Conservation (phyloP, 2,113 vertebrate species). For the Notarius lentiginosus region DNA sequence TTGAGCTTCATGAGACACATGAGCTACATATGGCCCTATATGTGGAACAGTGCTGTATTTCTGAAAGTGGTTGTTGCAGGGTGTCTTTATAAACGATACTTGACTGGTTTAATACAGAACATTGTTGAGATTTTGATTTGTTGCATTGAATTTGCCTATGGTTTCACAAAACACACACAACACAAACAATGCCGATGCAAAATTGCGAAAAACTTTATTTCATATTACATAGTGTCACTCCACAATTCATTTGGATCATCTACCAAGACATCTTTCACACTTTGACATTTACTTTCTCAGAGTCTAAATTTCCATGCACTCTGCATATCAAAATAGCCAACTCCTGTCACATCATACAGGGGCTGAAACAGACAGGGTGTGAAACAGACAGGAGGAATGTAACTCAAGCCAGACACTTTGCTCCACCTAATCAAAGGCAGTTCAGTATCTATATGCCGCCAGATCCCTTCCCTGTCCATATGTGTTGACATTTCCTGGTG, state of each 20-base stretch:
- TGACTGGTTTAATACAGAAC: not conserved
- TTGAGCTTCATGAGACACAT: not conserved
- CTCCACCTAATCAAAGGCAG: slow-evolving; percentile 69
- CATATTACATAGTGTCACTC: slow-evolving; percentile 6
- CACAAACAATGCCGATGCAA: slow-evolving; percentile 5
- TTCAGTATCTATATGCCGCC: slow-evolving; percentile 59
- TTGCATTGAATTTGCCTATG: not conserved
- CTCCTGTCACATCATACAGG: slow-evolving; percentile 26
- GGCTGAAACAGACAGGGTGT: slow-evolving; percentile 10
- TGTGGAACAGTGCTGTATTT: not conserved
- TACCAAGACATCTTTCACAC: not conserved
- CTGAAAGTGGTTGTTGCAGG: not conserved
- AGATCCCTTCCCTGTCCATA: slow-evolving; percentile 61
- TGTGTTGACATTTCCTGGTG: slow-evolving; percentile 70
- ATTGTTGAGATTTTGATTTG: not conserved
- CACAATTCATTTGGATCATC: slow-evolving; percentile 13
- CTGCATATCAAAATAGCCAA: slow-evolving; percentile 25
- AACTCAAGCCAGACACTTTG: slow-evolving; percentile 28
- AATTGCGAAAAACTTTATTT: slow-evolving; percentile 33
- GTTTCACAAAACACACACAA: not conserved
- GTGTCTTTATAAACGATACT: slow-evolving; percentile 9
- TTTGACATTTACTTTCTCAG: slow-evolving; percentile 45
- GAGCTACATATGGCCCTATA: not conserved
- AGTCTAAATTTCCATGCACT: slow-evolving; percentile 33
- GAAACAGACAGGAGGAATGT: slow-evolving; percentile 40